Conservation (phyloP, 1,140 invertebrate species). For the Lithobius niger region DNA sequence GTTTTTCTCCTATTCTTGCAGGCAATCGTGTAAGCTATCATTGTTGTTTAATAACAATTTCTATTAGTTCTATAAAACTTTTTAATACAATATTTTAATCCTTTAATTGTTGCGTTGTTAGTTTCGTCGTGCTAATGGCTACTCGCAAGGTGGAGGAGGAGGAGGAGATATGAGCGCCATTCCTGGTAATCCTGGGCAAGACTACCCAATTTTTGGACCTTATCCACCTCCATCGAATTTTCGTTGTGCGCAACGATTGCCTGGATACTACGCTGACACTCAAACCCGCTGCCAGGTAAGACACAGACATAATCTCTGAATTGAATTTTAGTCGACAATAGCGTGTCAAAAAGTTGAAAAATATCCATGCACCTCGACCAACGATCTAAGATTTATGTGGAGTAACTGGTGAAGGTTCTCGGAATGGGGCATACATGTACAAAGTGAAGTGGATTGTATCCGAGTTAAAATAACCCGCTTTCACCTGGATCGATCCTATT, state of each 20-base stretch:
- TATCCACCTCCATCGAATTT: constrained; percentile 37
- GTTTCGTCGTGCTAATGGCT: not conserved
- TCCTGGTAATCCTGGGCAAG: constrained; percentile 33
- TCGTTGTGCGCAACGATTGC: constrained; percentile 28
- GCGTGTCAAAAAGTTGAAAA: not conserved
- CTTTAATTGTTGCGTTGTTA: too few species aligned
- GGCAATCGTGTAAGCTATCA: too few species aligned
- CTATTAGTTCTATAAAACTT: too few species aligned
- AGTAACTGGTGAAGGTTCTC: not conserved
- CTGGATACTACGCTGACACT: constrained; percentile 36
- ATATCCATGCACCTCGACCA: not conserved
- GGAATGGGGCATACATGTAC: not conserved
- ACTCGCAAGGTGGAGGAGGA: not conserved
- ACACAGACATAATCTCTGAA: not conserved
- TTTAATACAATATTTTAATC: too few species aligned
- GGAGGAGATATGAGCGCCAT: constrained; percentile 12
- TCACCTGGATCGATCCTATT: not conserved
- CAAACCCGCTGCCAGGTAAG: constrained; percentile 35
- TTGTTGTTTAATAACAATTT: too few species aligned
- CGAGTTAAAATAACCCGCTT: not conserved
- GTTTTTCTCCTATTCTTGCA: too few species aligned
- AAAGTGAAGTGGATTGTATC: not conserved
- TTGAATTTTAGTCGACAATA: not conserved
- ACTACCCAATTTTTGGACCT: constrained; percentile 34
- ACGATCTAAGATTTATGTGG: not conserved